Conservation (phyloP, 2,113 vertebrate genomes). For the Proterorhinus semilunaris region DNA sequence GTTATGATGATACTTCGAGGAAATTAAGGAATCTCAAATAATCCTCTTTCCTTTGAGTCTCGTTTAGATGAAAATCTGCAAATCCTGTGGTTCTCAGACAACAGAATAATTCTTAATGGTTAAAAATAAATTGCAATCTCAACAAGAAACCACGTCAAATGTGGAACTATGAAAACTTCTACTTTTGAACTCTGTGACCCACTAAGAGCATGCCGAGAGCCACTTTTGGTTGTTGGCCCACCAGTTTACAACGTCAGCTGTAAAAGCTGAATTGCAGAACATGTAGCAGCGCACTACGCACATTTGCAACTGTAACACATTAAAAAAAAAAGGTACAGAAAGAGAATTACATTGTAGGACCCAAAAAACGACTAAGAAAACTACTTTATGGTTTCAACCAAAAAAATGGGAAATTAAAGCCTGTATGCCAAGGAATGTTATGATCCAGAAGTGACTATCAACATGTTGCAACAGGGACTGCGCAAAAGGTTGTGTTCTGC, state of each 20-base stretch:
- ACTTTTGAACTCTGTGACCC: slow-evolving; percentile 2
- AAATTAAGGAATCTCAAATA: neutral
- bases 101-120: too few species aligned
- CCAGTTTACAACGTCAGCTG: neutral
- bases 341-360: too few species aligned
- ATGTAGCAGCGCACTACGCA: neutral
- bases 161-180: neutral
- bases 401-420: neutral
- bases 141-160: neutral
- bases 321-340: neutral
- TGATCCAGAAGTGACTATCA: neutral
- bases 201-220: neutral
- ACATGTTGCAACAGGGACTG: neutral
- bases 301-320: neutral
- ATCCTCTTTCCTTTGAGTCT: neutral
- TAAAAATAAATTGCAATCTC: neutral
- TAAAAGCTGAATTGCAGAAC: neutral
- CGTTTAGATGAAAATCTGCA: too few species aligned
- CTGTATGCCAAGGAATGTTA: neutral
- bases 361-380: too few species aligned
- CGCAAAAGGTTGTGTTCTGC: neutral
- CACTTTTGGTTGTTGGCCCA: slow-evolving; percentile 5
- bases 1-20: neutral
- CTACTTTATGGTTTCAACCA: too few species aligned
- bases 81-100: too few species aligned